These are phyloP conservation scores for Rotaria socialis DNA, from an alignment of 2,888 invertebrate species.

Conservation along the genomic window DNA sequence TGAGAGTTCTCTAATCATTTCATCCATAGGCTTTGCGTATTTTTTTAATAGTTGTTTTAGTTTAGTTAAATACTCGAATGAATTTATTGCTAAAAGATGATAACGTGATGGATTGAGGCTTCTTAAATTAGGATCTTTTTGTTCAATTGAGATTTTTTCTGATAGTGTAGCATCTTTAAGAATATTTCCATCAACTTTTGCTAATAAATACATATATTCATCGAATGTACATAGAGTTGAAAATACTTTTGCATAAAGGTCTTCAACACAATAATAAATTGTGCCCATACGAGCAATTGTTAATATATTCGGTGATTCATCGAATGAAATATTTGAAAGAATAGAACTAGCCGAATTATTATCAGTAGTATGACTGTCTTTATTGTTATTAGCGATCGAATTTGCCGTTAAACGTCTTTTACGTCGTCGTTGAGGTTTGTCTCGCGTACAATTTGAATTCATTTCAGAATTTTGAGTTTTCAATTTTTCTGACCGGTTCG, in stretches of 20 bases:
- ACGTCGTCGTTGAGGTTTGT: neutral
- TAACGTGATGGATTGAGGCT: neutral
- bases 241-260: neutral
- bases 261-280: conserved; percentile 14
- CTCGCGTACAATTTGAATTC: neutral
- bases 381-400: too few relatives aligned
- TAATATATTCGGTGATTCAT: neutral
- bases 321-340: neutral
- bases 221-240: neutral
- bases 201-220: neutral
- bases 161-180: neutral
- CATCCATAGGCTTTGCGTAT: neutral
- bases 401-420: too few relatives aligned
- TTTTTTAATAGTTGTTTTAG: neutral
- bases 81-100: neutral
- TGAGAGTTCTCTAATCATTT: neutral
- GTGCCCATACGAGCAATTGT: neutral
- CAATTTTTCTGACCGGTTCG: too few relatives aligned
- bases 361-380: too few relatives aligned
- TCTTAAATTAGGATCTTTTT: neutral
- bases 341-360: neutral
- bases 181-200: neutral
- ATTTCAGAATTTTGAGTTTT: neutral
- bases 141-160: conserved; percentile 20
- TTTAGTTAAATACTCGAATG: neutral